A percentile compares a stretch with the other conserved stretches of the same genome.
phyloP scores from a whole-genome alignment of 2,113 vertebrate species.

The Pholis gunnellus region DNA sequence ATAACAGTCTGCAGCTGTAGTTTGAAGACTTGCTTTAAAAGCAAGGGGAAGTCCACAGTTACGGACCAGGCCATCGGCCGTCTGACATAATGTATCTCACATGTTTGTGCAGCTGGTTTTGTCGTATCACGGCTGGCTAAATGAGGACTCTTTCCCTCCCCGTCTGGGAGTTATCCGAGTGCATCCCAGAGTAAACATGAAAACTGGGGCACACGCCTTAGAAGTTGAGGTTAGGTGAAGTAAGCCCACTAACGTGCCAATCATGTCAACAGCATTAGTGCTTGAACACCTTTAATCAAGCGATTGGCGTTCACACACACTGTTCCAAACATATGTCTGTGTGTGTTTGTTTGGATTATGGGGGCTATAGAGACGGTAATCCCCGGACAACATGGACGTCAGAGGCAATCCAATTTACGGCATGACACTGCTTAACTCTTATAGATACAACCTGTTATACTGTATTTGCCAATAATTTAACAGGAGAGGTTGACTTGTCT shows the following conservation, averaged over 20 bases:
- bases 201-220: constrained; percentile 43
- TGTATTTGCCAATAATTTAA: constrained; percentile 19
- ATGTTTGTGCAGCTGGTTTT: constrained; percentile 70
- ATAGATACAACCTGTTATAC: constrained; percentile 37
- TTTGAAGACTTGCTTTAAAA: constrained; percentile 21
- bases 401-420: constrained; percentile 74
- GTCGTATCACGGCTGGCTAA: constrained; percentile 42
- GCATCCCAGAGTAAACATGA: constrained; percentile 51
- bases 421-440: constrained; percentile 55
- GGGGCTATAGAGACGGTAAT: constrained; percentile 56
- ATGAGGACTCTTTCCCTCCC: constrained; percentile 34
- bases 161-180: constrained; percentile 21
- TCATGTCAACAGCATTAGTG: constrained; percentile 65
- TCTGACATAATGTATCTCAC: constrained; percentile 55
- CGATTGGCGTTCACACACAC: constrained; percentile 51
- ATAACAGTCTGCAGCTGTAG: constrained; percentile 15
- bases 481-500: background rate
- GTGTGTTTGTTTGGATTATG: constrained; percentile 63
- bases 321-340: constrained; percentile 46
- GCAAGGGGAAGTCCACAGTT: constrained; percentile 2
- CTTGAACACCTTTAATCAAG: constrained; percentile 56
- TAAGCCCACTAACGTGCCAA: constrained; percentile 67
- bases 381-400: constrained; percentile 71
- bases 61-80: constrained; percentile 15
- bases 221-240: constrained; percentile 54